phyloP scores from a whole-genome alignment of 2,888 invertebrate genomes.

The Troilus luridus region DNA sequence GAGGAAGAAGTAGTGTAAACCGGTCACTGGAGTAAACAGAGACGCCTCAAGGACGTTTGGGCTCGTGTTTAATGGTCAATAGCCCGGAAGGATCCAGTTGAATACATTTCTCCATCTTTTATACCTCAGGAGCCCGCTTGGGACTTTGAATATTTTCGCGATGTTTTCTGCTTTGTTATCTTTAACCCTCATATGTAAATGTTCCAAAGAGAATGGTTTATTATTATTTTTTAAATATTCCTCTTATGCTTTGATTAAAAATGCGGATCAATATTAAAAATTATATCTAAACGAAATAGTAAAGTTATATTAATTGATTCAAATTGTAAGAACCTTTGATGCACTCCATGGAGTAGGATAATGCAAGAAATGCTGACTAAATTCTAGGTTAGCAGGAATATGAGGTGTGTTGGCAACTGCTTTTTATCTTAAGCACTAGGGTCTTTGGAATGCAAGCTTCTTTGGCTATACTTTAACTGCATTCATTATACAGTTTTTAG shows the following conservation, averaged over 20 bases:
- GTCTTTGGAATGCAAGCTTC: too few species aligned
- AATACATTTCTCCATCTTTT: conserved; percentile 53
- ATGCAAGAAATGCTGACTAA: too few species aligned
- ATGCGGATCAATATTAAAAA: background rate
- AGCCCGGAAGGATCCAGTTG: conserved; percentile 48
- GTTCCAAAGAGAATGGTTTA: background rate
- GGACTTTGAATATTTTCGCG: conserved; percentile 25
- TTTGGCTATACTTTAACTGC: too few species aligned
- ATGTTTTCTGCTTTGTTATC: conserved; percentile 26
- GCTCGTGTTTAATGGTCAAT: conserved; percentile 49
- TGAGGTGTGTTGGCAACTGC: too few species aligned
- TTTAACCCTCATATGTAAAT: background rate
- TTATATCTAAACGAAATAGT: background rate
- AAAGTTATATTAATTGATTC: too few species aligned
- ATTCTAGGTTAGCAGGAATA: too few species aligned
- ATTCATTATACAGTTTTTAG: too few species aligned
- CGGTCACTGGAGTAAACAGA: conserved; percentile 13
- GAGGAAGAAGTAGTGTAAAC: background rate
- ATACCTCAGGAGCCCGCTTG: background rate
- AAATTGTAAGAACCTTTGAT: too few species aligned
- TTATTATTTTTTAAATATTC: background rate
- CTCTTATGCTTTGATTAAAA: background rate
- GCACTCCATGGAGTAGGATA: too few species aligned
- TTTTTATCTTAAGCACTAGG: too few species aligned
- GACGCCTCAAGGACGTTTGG: conserved; percentile 44